Base-by-base conservation (phyloP, 2,888 invertebrate species). In the Diploptera punctata region DNA sequence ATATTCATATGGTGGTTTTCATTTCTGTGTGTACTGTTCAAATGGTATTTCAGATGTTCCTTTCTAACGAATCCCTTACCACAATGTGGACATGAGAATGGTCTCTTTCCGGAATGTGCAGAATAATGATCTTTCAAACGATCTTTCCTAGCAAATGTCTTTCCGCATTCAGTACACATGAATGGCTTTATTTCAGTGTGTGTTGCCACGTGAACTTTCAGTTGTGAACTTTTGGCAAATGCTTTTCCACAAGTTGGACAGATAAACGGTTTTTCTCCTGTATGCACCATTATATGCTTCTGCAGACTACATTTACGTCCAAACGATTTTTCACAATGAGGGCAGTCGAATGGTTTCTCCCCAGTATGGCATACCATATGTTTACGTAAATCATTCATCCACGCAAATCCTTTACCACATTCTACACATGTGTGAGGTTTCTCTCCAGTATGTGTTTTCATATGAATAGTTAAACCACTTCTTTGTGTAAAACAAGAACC, bases 401-500 rank as follows among this genome's bases (percentile, higher is more conserved):
- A 19, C 10, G 29, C 47, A 29, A 65, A 65, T 26, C 65, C 33
- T 62, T 81, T 81, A 10, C 80, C 81, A 65, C 81, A 81, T 33
- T 81, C 80, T 24, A 80, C 79, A 24, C 81, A 81, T 19, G 79
- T 79, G 31, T 79, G 81, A 5, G 81, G 81, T 16, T 80, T 74
- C 18, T 81, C 68, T 1, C 81, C 81, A 16, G 78, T 81, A 72
- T 81, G 81, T 43, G 80, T 77, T 70, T 81, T 77, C 44, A 79
- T 79, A 44, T 81, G 81, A 0, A 80, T 80, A 24, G 80, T 69
- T 4, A 73, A 54, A 19, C 73, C 74, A 38, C 74, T 73, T 65
- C 73, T 75, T n/a, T 74, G 73, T 2, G 74, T 61, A 38, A 75
- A 75, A 2, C 43, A 67, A 7, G 47, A 67, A 9, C 67, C 68